Base-by-base conservation (phyloP, 2,888 invertebrate species). In the Dyspetes luteomarginatus region DNA sequence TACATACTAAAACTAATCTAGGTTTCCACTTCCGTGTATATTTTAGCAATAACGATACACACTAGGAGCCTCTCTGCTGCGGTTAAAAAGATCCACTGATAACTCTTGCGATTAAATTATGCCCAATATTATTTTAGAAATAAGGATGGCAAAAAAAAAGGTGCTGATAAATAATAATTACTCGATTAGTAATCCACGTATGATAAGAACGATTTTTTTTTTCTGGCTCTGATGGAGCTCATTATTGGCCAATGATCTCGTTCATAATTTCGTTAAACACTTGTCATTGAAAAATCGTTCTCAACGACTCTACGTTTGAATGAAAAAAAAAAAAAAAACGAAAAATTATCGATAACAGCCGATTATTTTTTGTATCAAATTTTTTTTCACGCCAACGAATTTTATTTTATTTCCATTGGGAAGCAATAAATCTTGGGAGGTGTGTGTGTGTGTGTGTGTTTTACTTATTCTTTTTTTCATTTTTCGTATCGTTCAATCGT, bases 1-100 rank as follows among this genome's bases (percentile, higher is more conserved):
- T 62, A 82, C 82, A 68, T 79, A 77, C 78, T 85, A 85, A 74
- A 77, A 48, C 78, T 71, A 84, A 83, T 62, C 78, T 75, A 77
- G 45, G 28, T 74, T 69, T 84, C 72, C 67, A 77, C 58, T 79
- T 75, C 78, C 83, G 72, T 76, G 50, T 82, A 79, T 78, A 82
- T 79, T 50, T 76, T 50, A 76, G 75, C 68, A 73, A 79, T 72
- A 83, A 71, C 62, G 30, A 78, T 82, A 75, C 71, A 82, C 82
- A 68, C 73, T 73, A 71, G 78, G 80, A 69, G 74, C 17, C 82
- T 82, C 82, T 82, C 73, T 79, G 69, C 71, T 78, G 78, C 78
- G 73, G 72, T 82, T 81, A 48, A 79, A 82, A 81, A 81, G 48
- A 22, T 81, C 72, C 62, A 73, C 28, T 2, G 55, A 48, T 48